Conservation (phyloP, 1,140 invertebrate genomes). For the Cotesia vestalis region DNA sequence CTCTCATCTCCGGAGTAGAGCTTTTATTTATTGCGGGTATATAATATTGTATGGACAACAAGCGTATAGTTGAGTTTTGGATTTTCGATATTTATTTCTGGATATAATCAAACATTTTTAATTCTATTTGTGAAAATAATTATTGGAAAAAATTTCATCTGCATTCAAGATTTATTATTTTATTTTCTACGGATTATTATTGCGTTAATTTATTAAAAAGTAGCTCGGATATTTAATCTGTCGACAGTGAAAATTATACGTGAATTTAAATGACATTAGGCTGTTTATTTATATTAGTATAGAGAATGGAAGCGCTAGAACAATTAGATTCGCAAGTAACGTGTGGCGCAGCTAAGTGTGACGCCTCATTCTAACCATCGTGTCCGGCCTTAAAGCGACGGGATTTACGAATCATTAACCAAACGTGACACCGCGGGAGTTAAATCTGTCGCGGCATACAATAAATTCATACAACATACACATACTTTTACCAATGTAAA, state of each 20-base stretch:
- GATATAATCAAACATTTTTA: background rate
- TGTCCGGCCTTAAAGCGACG: slow-evolving; percentile 6
- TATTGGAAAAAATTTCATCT: no score
- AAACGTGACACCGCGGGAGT: slow-evolving; percentile 28
- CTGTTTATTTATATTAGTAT: no score
- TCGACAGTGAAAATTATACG: no score
- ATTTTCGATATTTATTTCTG: background rate
- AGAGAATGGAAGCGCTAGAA: slow-evolving; percentile 4
- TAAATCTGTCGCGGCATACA: slow-evolving; percentile 16
- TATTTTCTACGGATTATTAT: background rate
- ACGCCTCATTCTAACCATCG: background rate
- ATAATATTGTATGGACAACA: no score
- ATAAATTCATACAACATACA: no score
- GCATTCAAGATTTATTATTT: background rate
- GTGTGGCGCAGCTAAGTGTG: slow-evolving; percentile 27
- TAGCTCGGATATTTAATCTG: no score
- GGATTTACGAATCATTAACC: slow-evolving; percentile 36
- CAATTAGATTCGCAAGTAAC: slow-evolving; percentile 21
- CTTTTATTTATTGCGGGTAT: no score
- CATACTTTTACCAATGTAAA: no score
- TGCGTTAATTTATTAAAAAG: no score
- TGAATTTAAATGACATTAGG: no score
- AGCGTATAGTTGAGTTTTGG: background rate
- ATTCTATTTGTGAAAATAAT: background rate
- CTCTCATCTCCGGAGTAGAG: no score